Evolutionary conservation across 2,797 vertebrate species (phyloP).

Genomic region (Nannoperca obscura): DNA sequence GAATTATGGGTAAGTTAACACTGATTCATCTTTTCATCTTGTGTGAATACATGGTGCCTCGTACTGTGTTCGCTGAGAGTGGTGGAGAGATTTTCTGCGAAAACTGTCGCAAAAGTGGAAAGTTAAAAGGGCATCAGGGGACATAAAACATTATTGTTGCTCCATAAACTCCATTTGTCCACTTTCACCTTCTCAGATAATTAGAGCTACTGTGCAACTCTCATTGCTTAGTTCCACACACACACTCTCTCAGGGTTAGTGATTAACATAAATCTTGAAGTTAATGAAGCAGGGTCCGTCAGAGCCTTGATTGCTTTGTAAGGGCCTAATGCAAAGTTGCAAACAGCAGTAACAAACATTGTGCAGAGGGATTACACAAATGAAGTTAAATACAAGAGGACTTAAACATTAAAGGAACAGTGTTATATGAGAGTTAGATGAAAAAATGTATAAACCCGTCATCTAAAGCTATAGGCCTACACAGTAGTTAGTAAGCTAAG

Average conservation of each 20-base stretch:
- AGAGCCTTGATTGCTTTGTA: background rate
- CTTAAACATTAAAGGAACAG: background rate
- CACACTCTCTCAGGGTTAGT: background rate
- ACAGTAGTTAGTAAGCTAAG: too few relatives aligned
- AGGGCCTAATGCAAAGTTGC: background rate
- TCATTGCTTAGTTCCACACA: background rate
- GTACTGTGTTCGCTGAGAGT: background rate
- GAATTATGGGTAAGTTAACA: conserved; percentile 66
- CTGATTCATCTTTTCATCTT: background rate
- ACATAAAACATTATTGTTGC: background rate
- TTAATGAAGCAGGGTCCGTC: conserved; percentile 2
- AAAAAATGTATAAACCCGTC: background rate
- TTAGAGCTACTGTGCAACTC: background rate
- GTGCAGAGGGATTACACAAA: background rate
- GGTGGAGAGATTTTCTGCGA: background rate
- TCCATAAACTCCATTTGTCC: background rate
- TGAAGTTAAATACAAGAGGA: background rate
- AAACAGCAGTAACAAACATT: background rate
- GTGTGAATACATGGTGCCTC: background rate
- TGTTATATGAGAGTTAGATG: background rate
- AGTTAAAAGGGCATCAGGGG: background rate
- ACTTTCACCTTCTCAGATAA: background rate
- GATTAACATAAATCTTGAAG: background rate
- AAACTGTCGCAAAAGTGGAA: background rate
- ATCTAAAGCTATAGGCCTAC: background rate